phyloP scores from a whole-genome alignment of 2,113 vertebrate species.

The Chlorodrepanis virens region DNA sequence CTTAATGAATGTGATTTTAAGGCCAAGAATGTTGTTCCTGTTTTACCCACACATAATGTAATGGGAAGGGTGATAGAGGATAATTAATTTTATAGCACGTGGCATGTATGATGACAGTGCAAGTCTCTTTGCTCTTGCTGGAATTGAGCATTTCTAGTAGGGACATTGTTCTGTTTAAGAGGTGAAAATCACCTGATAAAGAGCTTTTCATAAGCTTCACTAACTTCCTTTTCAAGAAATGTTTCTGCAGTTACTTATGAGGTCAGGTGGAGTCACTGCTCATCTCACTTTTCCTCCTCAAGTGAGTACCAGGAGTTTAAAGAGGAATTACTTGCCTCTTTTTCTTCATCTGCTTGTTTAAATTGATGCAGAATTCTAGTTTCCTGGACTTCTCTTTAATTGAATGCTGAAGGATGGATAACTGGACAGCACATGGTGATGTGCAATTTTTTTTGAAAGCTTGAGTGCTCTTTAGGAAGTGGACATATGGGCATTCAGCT shows the following conservation, averaged over 20 bases:
- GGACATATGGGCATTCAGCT: accelerated
- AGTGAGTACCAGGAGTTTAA: neutral
- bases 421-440: neutral
- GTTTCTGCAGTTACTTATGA: neutral
- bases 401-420: neutral
- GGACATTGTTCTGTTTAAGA: neutral
- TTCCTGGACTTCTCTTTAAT: neutral
- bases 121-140: neutral
- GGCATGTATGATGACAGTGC: neutral
- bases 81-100: neutral
- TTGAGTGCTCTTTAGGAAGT: neutral
- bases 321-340: neutral
- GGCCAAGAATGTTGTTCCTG: neutral
- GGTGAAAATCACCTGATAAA: neutral
- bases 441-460: neutral
- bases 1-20: neutral
- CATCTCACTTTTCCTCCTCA: accelerated
- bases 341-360: neutral
- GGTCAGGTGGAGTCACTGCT: neutral
- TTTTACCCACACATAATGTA: neutral
- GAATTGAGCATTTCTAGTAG: neutral
- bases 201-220: neutral
- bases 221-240: neutral
- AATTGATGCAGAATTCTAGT: neutral
- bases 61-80: neutral